These are phyloP conservation scores for Pipa parva DNA, from an alignment of 2,113 vertebrate genomes.

Conservation along the genomic window DNA sequence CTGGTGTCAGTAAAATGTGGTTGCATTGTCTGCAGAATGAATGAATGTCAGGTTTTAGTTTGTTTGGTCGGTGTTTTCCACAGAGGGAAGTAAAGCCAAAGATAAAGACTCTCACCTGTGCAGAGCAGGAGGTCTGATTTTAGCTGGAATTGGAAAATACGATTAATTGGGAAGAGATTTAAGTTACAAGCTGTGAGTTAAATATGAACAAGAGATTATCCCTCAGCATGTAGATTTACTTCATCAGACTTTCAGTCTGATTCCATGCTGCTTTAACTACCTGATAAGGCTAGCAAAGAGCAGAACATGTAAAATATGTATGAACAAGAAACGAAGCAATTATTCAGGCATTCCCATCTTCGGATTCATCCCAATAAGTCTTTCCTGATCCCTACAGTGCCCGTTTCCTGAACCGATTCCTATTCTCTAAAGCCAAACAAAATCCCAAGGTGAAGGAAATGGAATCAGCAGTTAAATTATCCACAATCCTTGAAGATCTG, in stretches of 20 bases:
- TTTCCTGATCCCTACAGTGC: conserved; percentile 38
- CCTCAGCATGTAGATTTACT: conserved; percentile 37
- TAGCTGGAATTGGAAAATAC: conserved; percentile 27
- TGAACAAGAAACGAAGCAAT: conserved; percentile 32
- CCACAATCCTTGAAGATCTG: conserved; percentile 5
- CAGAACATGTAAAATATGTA: conserved; percentile 33
- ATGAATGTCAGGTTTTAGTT: neutral
- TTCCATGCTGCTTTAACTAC: conserved; percentile 37
- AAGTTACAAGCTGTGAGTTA: conserved; percentile 39
- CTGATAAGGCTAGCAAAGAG: conserved; percentile 25
- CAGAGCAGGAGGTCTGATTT: conserved; percentile 25
- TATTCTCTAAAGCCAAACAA: conserved; percentile 12
- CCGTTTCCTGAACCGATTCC: conserved; percentile 26
- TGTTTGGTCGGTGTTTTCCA: neutral
- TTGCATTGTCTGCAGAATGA: neutral
- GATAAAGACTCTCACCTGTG: conserved; percentile 23
- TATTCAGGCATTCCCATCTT: conserved; percentile 25
- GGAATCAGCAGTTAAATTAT: conserved; percentile 32
- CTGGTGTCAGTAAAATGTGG: neutral
- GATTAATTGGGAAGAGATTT: conserved; percentile 42
- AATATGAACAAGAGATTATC: conserved; percentile 43
- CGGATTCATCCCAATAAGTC: conserved; percentile 25
- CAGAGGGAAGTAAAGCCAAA: neutral
- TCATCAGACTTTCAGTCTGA: conserved; percentile 37
- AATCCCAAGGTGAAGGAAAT: conserved; percentile 19